Evolutionary conservation across 2,797 vertebrate genomes (phyloP).

Genomic region (Molossus molossus): DNA sequence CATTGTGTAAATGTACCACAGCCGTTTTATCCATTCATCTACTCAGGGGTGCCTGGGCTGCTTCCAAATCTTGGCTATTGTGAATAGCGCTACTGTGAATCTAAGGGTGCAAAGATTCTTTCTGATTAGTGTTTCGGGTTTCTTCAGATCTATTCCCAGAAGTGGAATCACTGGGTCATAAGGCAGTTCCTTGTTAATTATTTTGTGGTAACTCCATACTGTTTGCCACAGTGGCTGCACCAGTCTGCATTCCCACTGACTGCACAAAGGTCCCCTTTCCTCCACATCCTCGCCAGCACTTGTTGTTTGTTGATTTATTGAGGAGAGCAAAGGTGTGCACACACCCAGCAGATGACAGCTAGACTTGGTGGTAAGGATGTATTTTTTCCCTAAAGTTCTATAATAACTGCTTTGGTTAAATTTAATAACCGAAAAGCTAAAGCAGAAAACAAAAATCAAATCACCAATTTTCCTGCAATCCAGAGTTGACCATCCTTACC

Average conservation of each 20-base stretch:
- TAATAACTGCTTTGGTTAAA: slow-evolving; percentile 34
- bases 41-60: background rate
- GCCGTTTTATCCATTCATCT: background rate
- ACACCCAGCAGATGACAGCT: background rate
- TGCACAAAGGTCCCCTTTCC: background rate
- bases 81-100: background rate
- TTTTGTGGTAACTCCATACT: background rate
- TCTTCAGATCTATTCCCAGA: background rate
- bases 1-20: background rate
- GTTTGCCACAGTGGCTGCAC: background rate
- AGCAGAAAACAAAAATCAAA: slow-evolving; percentile 42
- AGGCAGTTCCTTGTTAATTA: background rate
- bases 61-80: background rate
- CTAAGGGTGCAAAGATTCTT: background rate
- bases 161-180: background rate
- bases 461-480: background rate
- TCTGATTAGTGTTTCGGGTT: background rate
- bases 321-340: background rate
- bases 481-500: background rate
- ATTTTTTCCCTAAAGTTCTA: slow-evolving; percentile 1
- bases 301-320: background rate
- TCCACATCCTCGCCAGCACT: background rate
- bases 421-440: slow-evolving; percentile 34
- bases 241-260: background rate
- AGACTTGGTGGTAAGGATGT: background rate